Evolutionary conservation across 1,140 invertebrate species (phyloP), one percentile per base, ranked within the genome.

Genomic region (Procambarus clarkii): DNA sequence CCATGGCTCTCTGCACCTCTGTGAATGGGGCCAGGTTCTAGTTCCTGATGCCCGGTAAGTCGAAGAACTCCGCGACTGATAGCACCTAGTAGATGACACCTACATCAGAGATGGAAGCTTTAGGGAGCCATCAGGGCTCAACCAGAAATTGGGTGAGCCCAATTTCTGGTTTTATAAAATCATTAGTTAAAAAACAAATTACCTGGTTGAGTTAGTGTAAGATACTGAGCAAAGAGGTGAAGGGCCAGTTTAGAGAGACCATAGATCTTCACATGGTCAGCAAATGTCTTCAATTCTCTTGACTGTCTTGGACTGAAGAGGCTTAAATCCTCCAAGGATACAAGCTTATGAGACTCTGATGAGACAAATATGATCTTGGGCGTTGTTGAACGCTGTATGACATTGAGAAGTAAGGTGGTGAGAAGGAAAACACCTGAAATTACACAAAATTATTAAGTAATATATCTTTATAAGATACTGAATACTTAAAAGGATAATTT

Each of bases 191-290:
- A 54, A 54, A 9, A 13, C 50, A 54, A 44, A 69, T 45, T 48
- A 88, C 86, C 86, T 81, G 54, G 77, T 18, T 34, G 7, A 46
- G 77, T 69, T 46, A 69, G 7, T n/a, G 21, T 34, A 13, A 88
- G 58, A 69, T 88, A 44, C 18, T 88, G 77, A 81, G 86, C 77
- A 48, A 64, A 88, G 21, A 88, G 54, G 80, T 88, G 86, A 4
- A 88, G 0, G 13, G 86, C 86, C n/a, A 88, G 44, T 71, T 88
- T 88, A 15, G 86, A 88, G 44, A 81, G n/a, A 60, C 78, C 86
- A 71, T 88, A 88, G 24, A n/a, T 79, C 58, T 81, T 88, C 44
- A 88, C 86, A 50, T 88, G 54, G 45, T 88, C 86, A 21, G 13
- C 9, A n/a, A 88, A 88, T 9, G 76, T 48, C n/a, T 15, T 11